phyloP scores from a whole-genome alignment of 1,140 invertebrate species.

The Cotesia chilonis region DNA sequence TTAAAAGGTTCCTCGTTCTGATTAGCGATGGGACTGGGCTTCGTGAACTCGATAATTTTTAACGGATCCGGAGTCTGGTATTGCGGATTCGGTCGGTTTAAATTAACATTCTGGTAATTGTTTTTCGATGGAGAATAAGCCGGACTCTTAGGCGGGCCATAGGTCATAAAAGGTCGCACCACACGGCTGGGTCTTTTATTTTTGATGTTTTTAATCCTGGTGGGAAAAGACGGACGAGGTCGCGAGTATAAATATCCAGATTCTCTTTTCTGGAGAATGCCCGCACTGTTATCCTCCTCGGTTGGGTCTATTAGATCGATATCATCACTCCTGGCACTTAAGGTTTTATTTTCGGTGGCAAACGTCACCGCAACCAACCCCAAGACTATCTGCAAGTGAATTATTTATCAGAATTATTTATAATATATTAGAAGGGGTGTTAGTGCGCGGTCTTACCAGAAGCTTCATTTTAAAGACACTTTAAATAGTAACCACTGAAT shows the following conservation, averaged over 20 bases:
- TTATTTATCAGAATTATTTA: constrained; percentile 4
- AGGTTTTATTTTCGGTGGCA: constrained; percentile 1
- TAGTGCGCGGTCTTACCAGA: background rate
- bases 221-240: constrained; percentile 27
- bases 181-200: constrained; percentile 35
- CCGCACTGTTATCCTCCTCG: constrained; percentile 29
- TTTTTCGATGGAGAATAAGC: constrained; percentile 33
- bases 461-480: no score
- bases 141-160: constrained; percentile 50
- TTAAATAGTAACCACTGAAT: background rate
- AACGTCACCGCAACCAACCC: background rate
- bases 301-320: constrained; percentile 37
- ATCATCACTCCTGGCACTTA: constrained; percentile 16
- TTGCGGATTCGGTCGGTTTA: constrained; percentile 12
- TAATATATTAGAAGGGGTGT: background rate
- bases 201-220: background rate
- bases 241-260: constrained; percentile 53
- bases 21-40: constrained; percentile 55
- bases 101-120: constrained; percentile 2
- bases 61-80: constrained; percentile 51
- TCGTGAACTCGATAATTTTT: constrained; percentile 47
- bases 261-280: constrained; percentile 54
- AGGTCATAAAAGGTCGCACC: constrained; percentile 53
- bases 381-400: no score
- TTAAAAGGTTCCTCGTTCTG: constrained; percentile 60